phyloP scores from a whole-genome alignment of 2,113 vertebrate species.

The Peromyscus polionotus region DNA sequence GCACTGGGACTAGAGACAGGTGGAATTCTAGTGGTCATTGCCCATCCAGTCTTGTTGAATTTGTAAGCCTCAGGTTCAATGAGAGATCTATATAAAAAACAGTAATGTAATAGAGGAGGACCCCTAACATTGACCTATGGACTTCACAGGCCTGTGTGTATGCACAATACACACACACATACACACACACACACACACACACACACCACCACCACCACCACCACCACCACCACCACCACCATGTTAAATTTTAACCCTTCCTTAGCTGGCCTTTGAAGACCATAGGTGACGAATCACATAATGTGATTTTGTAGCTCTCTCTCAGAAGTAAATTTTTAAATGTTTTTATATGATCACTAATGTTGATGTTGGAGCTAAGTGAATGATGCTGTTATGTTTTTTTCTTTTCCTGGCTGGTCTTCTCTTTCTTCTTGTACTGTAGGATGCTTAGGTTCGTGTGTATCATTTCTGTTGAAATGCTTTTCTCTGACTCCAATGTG shows the following conservation, averaged over 20 bases:
- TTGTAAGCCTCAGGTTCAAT: neutral
- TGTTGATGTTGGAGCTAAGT: neutral
- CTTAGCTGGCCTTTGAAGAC: neutral
- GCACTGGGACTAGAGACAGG: neutral
- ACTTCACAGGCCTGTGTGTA: neutral
- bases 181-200: neutral
- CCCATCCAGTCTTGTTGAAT: neutral
- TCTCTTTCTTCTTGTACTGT: neutral
- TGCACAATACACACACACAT: neutral
- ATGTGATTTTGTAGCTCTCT: slow-evolving; percentile 2
- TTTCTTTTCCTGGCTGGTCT: neutral
- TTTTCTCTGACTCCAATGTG: neutral
- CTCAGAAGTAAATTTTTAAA: neutral
- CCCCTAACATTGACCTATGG: neutral
- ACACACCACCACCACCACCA: neutral
- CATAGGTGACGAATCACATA: neutral
- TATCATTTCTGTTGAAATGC: neutral
- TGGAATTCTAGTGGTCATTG: neutral
- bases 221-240: too few relatives aligned
- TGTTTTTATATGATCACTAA: neutral
- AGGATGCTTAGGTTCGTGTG: neutral
- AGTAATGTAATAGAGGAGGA: neutral
- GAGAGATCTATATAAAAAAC: neutral
- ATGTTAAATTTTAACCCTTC: neutral
- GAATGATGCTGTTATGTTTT: neutral